Base-by-base conservation (phyloP, 2,888 invertebrate genomes). In the Nemotelus pantherinus region DNA sequence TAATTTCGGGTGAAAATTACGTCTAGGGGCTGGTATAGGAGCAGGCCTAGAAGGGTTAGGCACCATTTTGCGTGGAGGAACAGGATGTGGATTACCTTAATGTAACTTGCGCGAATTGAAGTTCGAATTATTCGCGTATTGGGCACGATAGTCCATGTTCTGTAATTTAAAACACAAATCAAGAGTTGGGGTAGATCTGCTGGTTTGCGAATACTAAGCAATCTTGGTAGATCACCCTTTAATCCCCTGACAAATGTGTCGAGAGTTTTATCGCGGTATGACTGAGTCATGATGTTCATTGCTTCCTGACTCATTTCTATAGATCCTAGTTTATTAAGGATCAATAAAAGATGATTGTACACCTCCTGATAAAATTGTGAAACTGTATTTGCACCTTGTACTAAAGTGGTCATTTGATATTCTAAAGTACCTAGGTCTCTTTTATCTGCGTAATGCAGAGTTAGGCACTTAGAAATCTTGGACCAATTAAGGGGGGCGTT, bases 391-490 rank as follows among this genome's bases (percentile, higher is more conserved):
- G 55, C 75, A 25, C 58, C 65, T 50, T 79, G 77, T 0, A 78
- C 48, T 6, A 78, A 50, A 3, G 77, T 2, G n/a, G 57, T 57
- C 57, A 57, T 57, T 57, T 57, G 57, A 25, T 57, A 10, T 25
- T 10, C 10, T 4, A 77, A 41, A 3, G 47, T 71, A 43, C 77
- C 70, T 2, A 58, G 25, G n/a, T 65, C 79, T 57, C 70, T 64
- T 4, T 79, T 67, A 47, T 72, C 77, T 0, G 77, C 79, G 58
- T 79, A 79, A 60, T 79, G 76, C 41, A 76, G 41, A 10, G 76
- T 63, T 25, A 79, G 63, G 9, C 77, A 79, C 45, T 45, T 67
- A 1, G 77, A 25, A 64, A 78, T 78, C 7, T 53, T 60, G 45
- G 10, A 43, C 72, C 76, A 78, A 43, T 76, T 57, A 10, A 57